A percentile compares a stretch with the other conserved stretches of the same genome.
Evolutionary conservation across 1,140 invertebrate species (phyloP).

Genomic region (Scaptomyza pallida): DNA sequence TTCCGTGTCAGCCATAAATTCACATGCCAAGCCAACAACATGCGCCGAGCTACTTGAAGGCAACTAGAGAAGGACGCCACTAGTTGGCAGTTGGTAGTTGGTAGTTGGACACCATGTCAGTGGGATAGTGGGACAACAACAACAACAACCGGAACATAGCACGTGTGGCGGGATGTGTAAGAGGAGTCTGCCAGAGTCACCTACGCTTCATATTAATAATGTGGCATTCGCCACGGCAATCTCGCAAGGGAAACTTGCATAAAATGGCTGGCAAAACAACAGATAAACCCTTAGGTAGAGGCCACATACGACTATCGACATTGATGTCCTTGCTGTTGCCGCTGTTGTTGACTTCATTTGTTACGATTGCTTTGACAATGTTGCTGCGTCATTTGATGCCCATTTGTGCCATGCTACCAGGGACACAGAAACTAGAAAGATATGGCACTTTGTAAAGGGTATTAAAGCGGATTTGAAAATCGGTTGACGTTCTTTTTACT

Average conservation of each 20-base stretch:
- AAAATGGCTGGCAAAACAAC: slow-evolving; percentile 32
- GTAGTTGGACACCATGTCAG: slow-evolving; percentile 37
- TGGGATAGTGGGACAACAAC: slow-evolving; percentile 7
- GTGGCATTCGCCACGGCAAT: slow-evolving; percentile 25
- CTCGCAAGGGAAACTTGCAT: slow-evolving; percentile 35
- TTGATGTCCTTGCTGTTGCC: not conserved
- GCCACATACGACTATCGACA: slow-evolving; percentile 13
- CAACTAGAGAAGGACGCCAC: slow-evolving; percentile 54
- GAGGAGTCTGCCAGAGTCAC: slow-evolving; percentile 11
- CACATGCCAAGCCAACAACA: slow-evolving; percentile 40
- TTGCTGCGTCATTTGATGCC: slow-evolving; percentile 78
- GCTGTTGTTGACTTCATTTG: slow-evolving; percentile 73
- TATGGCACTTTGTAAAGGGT: not conserved
- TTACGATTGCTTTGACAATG: slow-evolving; percentile 81
- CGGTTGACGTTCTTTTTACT: too few species aligned
- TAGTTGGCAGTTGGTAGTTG: too few species aligned
- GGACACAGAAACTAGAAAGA: slow-evolving; percentile 10
- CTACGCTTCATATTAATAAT: slow-evolving; percentile 49
- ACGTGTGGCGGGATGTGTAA: slow-evolving; percentile 8
- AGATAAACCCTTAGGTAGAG: not conserved
- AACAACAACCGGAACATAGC: too few species aligned
- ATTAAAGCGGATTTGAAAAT: not conserved
- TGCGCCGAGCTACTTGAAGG: slow-evolving; percentile 59
- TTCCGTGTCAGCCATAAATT: slow-evolving; percentile 77
- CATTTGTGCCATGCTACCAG: slow-evolving; percentile 55